Percentiles rank a stretch among this genome's conserved stretches.
Evolutionary conservation across 2,797 vertebrate species (phyloP).

Genomic region (Danio aesculapii): DNA sequence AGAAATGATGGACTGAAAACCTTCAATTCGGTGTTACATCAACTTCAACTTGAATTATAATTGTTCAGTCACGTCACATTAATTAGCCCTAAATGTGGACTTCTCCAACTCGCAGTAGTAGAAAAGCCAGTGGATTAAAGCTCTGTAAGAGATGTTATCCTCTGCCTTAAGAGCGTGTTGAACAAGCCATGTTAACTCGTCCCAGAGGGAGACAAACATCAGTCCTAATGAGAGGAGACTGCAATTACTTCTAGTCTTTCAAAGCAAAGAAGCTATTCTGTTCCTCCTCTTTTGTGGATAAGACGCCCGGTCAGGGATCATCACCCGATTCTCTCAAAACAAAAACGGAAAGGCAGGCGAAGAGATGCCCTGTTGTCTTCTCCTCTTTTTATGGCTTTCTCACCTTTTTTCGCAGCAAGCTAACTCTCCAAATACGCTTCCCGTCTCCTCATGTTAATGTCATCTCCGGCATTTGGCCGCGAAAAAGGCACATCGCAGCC

Average conservation of each 20-base stretch:
- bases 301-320: slow-evolving; percentile 40
- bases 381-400: slow-evolving; percentile 8
- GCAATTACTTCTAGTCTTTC: slow-evolving; percentile 36
- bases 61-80: slow-evolving; percentile 14
- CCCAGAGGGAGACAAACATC: slow-evolving; percentile 33
- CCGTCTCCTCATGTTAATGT: slow-evolving; percentile 56
- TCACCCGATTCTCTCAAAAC: slow-evolving; percentile 41
- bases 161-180: slow-evolving; percentile 34
- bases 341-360: slow-evolving; percentile 12
- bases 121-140: slow-evolving; percentile 42
- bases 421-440: slow-evolving; percentile 52
- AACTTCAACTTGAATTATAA: neutral
- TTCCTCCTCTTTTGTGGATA: slow-evolving; percentile 35
- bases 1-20: neutral
- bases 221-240: slow-evolving; percentile 42
- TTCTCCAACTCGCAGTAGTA: neutral
- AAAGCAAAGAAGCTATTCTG: slow-evolving; percentile 40
- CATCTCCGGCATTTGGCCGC: slow-evolving; percentile 9
- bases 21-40: neutral
- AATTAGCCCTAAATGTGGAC: slow-evolving; percentile 25
- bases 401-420: slow-evolving; percentile 38
- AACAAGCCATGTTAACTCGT: slow-evolving; percentile 42
- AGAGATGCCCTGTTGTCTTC: slow-evolving; percentile 20
- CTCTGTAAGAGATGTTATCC: slow-evolving; percentile 34
- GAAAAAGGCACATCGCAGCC: slow-evolving; percentile 12